Conservation (phyloP, 2,888 invertebrate genomes). For the Galerucella nymphaeae region DNA sequence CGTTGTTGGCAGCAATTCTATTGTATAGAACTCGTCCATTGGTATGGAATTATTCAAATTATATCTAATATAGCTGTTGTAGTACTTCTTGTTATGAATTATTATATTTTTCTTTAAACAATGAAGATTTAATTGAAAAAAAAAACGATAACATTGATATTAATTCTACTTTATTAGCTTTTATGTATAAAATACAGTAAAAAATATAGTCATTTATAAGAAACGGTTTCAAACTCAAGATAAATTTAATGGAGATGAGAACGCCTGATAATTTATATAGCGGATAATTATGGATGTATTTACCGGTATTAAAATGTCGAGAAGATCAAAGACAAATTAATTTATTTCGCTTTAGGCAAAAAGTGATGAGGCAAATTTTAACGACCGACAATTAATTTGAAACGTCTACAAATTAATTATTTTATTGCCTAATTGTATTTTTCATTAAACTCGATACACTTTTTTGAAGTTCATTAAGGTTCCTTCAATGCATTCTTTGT, state of each 20-base stretch:
- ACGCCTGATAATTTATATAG: background rate
- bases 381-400: background rate
- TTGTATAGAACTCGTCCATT: no score
- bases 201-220: background rate
- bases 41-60: no score
- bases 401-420: background rate
- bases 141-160: background rate
- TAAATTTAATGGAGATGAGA: background rate
- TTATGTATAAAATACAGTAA: no score
- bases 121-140: background rate
- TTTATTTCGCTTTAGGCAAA: background rate
- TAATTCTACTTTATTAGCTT: background rate
- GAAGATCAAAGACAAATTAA: conserved; percentile 3
- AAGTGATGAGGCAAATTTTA: background rate
- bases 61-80: no score
- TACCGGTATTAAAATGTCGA: background rate
- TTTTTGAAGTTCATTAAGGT: no score
- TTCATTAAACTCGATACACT: no score
- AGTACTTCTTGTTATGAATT: no score
- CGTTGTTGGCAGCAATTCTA: no score
- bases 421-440: no score
- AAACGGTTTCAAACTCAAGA: background rate
- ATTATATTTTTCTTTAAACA: no score
- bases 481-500: no score
- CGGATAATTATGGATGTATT: conserved; percentile 1